phyloP scores from a whole-genome alignment of 2,113 vertebrate genomes.

The Podarcis muralis region DNA sequence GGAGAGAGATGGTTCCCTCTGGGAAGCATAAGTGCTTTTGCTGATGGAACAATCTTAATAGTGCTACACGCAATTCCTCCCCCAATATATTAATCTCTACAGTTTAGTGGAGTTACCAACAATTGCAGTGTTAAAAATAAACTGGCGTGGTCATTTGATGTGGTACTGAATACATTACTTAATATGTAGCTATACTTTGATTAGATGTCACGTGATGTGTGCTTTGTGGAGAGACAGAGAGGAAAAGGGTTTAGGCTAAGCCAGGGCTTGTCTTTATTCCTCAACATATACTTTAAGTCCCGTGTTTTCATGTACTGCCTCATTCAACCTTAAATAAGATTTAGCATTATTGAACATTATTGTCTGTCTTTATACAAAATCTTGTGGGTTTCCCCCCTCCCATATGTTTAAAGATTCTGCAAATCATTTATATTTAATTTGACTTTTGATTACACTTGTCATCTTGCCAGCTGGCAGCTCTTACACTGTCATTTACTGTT shows the following conservation, averaged over 20 bases:
- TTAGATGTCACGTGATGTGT: conserved; percentile 2
- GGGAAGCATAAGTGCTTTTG: background rate
- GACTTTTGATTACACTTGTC: conserved; percentile 46
- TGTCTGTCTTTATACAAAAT: conserved; percentile 42
- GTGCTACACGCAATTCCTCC: background rate
- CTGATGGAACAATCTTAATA: background rate
- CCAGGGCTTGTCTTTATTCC: conserved; percentile 38
- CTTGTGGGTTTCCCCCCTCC: background rate
- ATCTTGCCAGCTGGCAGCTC: conserved; percentile 44
- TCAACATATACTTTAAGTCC: conserved; percentile 9
- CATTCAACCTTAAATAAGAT: conserved; percentile 2
- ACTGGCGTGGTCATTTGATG: conserved; percentile 15
- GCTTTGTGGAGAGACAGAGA: background rate
- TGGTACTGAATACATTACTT: conserved; percentile 45
- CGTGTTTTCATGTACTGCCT: conserved; percentile 11
- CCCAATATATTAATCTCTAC: background rate
- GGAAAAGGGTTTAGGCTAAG: background rate
- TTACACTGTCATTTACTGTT: conserved; percentile 15
- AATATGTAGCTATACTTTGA: conserved; percentile 30
- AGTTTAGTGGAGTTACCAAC: conserved; percentile 32
- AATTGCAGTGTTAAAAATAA: conserved; percentile 42
- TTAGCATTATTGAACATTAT: conserved; percentile 29
- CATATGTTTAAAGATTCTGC: conserved; percentile 52
- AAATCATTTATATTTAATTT: conserved; percentile 55
- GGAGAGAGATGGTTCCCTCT: too few species aligned